These are phyloP conservation scores for Lytechinus variegatus DNA, from an alignment of 35 echinoderm and acorn worm species.

Conservation along the genomic window DNA sequence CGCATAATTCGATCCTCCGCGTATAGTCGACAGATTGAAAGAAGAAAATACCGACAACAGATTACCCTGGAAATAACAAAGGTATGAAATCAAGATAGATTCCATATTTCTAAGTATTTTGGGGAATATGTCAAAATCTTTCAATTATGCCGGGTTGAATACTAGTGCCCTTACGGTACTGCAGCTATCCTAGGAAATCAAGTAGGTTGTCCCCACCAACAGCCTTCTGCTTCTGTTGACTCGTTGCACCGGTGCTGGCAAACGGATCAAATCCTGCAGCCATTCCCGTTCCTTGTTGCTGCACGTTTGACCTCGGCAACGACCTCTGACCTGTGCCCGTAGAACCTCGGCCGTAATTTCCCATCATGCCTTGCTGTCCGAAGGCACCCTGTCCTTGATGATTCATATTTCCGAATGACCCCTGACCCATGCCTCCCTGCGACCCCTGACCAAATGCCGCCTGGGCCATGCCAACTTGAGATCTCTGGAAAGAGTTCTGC, in stretches of 20 bases:
- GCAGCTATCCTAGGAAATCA: constrained; percentile 57
- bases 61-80: too few species aligned
- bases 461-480: background rate
- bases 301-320: background rate
- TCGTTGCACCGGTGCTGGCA: background rate
- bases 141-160: background rate
- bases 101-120: too few species aligned
- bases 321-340: constrained; percentile 26
- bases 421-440: background rate
- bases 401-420: constrained; percentile 26
- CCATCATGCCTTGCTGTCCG: constrained; percentile 54
- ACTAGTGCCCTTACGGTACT: background rate
- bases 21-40: too few species aligned
- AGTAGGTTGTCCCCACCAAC: constrained; percentile 48
- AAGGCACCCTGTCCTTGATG: constrained; percentile 19
- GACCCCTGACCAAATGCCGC: background rate
- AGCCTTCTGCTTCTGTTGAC: background rate
- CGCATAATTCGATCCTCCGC: too few species aligned
- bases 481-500: constrained; percentile 41
- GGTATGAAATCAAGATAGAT: too few species aligned
- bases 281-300: background rate
- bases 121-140: background rate
- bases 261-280: constrained; percentile 59
- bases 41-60: too few species aligned
- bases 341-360: constrained; percentile 44